A percentile compares a stretch with the other conserved stretches of the same genome.
phyloP scores from a whole-genome alignment of 2,888 invertebrate species.

The Lagria hirta region DNA sequence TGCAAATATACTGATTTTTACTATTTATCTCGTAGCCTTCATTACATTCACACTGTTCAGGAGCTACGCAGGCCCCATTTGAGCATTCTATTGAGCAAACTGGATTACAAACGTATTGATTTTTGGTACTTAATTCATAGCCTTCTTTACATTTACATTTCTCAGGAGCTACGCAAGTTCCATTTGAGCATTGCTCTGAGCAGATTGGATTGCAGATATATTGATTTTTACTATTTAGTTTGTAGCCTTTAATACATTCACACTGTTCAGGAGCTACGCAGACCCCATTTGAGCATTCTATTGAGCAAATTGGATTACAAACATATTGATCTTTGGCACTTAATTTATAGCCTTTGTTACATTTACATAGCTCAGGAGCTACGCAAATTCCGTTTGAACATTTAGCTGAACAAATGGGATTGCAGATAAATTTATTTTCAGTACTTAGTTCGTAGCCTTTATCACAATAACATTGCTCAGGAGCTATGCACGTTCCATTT shows the following conservation, averaged over 20 bases:
- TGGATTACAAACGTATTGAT: constrained; percentile 15
- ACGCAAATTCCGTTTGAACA: constrained; percentile 54
- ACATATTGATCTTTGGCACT: constrained; percentile 3
- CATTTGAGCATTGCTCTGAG: constrained; percentile 25
- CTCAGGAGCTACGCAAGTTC: constrained; percentile 15
- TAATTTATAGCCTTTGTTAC: constrained; percentile 23
- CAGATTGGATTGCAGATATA: constrained; percentile 29
- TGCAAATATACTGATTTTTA: constrained; percentile 34
- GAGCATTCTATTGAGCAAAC: constrained; percentile 16
- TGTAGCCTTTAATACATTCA: constrained; percentile 13
- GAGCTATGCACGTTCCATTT: constrained; percentile 35
- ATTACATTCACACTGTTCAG: constrained; percentile 42
- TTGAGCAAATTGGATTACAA: constrained; percentile 6
- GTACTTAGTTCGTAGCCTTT: constrained; percentile 29
- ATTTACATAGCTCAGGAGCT: constrained; percentile 46
- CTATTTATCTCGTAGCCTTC: constrained; percentile 28
- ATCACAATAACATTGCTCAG: constrained; percentile 36
- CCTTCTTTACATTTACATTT: constrained; percentile 8
- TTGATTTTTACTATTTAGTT: constrained; percentile 2
- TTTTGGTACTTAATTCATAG: background rate
- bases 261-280: constrained; percentile 30
- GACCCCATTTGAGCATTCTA: constrained; percentile 21
- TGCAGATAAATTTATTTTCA: constrained; percentile 28
- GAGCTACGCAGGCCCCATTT: constrained; percentile 36
- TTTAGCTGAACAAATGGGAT: constrained; percentile 22